Base-by-base conservation (phyloP, 2,888 invertebrate genomes). In the Andrena dorsata region DNA sequence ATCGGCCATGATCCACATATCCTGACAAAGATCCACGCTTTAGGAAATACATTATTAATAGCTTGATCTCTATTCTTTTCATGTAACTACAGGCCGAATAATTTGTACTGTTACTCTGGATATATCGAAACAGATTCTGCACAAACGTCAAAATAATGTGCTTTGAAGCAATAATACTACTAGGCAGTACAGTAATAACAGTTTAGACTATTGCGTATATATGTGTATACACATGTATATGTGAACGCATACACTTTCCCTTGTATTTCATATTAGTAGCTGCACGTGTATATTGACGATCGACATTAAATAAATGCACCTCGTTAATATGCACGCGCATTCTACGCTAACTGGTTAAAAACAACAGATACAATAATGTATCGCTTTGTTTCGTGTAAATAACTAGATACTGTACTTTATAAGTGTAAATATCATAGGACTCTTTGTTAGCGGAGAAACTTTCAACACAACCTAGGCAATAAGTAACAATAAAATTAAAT, bases 401-500 rank as follows among this genome's bases (percentile, higher is more conserved):
- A 89, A 78, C n/a, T 86, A 86, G 78, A 66, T 84, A 77, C 35
- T 28, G 84, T 91, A 90, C 78, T 89, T 90, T 85, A 83, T 84
- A 89, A 87, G 77, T 91, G 91, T 91, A 91, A 90, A 91, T 90
- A 90, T 60, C 71, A 81, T 85, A 88, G 83, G 83, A 35, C 73
- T 77, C 75, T 58, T 82, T 69, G 56, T 84, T 87, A 86, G 76
- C 13, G 56, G 26, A 53, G n/a, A 23, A 82, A 86, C 60, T 83
- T 41, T 80, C 58, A 78, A 78, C 76, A 70, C 80, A 70, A 82
- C 72, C 68, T 89, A 89, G 76, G 65, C 65, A 76, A 51, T 83
- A 85, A 85, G 76, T 47, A 20, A 87, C 76, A 51, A 63, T 82
- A 77, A 80, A 75, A 41, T 84, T 84, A 77, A 82, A 73, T 71